Base-by-base conservation (phyloP, 2,888 invertebrate species). In the Sisyra nigra region DNA sequence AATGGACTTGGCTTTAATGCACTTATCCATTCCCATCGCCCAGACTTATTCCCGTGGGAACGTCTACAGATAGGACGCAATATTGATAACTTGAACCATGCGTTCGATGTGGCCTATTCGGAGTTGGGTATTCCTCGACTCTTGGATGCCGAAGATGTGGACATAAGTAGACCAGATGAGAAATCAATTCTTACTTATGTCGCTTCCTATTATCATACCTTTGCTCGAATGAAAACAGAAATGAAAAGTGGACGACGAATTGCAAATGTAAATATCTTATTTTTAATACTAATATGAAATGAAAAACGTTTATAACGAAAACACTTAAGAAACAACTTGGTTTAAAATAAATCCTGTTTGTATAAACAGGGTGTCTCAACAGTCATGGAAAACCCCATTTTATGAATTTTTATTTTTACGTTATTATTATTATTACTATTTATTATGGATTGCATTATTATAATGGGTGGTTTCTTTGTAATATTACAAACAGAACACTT, bases 181-280 rank as follows among this genome's bases (percentile, higher is more conserved):
- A 97, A 96, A 65, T 94, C 94, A 29, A 91, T 98, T 59, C 88
- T 98, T 71, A 98, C 97, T 15, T 98, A 98, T 61, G 94, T 98
- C 31, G 96, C 97, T 2, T 92, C 93, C 11, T 97, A 96, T 67
- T 98, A 98, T 66, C 97, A 98, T 67, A 94, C 96, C 45, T 98
- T 98, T 69, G 96, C 97, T 36, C 76, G 94, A 52, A 94, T 97
- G 92, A 97, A 96, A 72, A 93, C 89, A 58, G 97, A 97, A 59
- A 87, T 91, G 69, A 97, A 96, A 61, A 94, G 94, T 52, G 96
- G 96, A 29, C 79, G 91, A 54, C 75, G 97, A 59, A 96, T 98
- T 57, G 96, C 94, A 33, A 98, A 97, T 66, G 93, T 93, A 62
- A 72, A n/a, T n/a, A n/a, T n/a, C n/a, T n/a, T n/a, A n/a, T n/a